phyloP scores from a whole-genome alignment of 2,888 invertebrate genomes.

The Sialis lutaria region DNA sequence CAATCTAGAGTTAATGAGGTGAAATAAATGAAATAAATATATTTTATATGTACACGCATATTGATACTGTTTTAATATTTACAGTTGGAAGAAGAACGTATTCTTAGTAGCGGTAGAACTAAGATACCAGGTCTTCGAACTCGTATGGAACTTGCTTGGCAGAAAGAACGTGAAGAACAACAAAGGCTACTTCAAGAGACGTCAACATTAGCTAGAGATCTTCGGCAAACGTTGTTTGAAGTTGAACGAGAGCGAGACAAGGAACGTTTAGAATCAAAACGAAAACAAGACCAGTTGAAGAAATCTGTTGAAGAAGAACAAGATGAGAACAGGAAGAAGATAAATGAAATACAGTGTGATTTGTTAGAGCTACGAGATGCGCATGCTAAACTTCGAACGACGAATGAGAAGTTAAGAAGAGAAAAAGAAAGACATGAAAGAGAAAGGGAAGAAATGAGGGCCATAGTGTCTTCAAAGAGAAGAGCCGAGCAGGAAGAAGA shows the following conservation, averaged over 20 bases:
- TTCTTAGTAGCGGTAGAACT: slow-evolving; percentile 66
- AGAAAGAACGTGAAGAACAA: slow-evolving; percentile 83
- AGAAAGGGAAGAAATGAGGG: slow-evolving; percentile 46
- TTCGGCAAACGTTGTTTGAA: slow-evolving; percentile 75
- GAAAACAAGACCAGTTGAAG: slow-evolving; percentile 71
- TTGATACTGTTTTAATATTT: slow-evolving; percentile 7
- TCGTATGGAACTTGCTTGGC: slow-evolving; percentile 83
- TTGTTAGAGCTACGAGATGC: slow-evolving; percentile 76
- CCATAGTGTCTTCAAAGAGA: slow-evolving; percentile 28
- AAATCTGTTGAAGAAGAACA: slow-evolving; percentile 75
- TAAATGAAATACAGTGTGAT: slow-evolving; percentile 69
- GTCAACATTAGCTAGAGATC: slow-evolving; percentile 71
- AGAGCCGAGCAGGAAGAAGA: slow-evolving; percentile 47
- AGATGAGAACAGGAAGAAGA: slow-evolving; percentile 73
- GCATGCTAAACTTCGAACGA: slow-evolving; percentile 77
- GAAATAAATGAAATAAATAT: slow-evolving; percentile 5
- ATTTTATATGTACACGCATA: background rate
- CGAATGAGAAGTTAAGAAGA: slow-evolving; percentile 74
- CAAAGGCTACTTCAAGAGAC: slow-evolving; percentile 81
- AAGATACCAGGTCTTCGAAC: slow-evolving; percentile 75
- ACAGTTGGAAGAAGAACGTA: slow-evolving; percentile 71
- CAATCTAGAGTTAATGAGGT: slow-evolving; percentile 75
- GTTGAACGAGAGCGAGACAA: slow-evolving; percentile 81
- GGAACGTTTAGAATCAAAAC: slow-evolving; percentile 71
- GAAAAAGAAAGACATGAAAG: slow-evolving; percentile 75